Conservation (phyloP, 2,888 invertebrate genomes). For the Ephialtes manifestator region DNA sequence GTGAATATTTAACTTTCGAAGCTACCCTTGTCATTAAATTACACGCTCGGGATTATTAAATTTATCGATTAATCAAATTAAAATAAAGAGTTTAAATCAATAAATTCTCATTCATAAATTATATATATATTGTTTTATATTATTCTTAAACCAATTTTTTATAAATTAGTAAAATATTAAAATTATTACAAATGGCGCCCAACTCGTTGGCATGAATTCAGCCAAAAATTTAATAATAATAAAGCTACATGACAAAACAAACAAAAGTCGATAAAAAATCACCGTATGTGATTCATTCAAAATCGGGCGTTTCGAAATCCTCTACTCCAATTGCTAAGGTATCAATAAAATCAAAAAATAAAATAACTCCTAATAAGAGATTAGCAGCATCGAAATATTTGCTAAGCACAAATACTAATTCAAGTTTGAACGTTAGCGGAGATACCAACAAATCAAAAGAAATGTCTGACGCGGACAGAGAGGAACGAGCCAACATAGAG, state of each 20-base stretch:
- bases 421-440: background rate
- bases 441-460: background rate
- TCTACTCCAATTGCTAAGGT: background rate
- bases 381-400: background rate
- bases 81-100: too few species aligned
- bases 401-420: background rate
- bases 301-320: background rate
- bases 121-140: too few species aligned
- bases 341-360: background rate
- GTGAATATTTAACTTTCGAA: too few species aligned
- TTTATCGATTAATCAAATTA: too few species aligned
- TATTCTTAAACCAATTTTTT: too few species aligned
- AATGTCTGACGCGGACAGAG: background rate
- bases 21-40: too few species aligned
- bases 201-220: conserved; percentile 18
- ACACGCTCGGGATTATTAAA: too few species aligned
- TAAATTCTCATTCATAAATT: too few species aligned
- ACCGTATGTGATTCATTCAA: background rate
- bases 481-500: background rate
- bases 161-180: too few species aligned
- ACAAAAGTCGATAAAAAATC: background rate
- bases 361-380: background rate
- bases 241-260: conserved; percentile 12
- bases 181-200: conserved; percentile 19
- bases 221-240: conserved; percentile 16